phyloP scores from a whole-genome alignment of 2,113 vertebrate species.

The Entelurus aequoreus region DNA sequence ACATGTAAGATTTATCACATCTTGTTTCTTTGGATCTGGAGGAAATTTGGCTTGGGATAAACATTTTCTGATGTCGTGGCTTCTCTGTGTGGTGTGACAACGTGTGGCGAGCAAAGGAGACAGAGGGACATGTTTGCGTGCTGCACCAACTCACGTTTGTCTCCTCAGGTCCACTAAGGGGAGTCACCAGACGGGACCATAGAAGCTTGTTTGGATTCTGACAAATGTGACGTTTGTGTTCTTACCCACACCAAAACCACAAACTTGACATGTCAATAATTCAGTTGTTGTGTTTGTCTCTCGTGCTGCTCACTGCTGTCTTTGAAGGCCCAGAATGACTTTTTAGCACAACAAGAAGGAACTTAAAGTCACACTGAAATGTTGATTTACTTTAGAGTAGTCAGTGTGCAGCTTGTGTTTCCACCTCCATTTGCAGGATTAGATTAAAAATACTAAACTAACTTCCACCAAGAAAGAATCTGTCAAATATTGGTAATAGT shows the following conservation, averaged over 20 bases:
- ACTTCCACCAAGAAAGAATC: no score
- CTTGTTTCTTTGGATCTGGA: not conserved
- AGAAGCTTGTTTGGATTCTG: constrained; percentile 6
- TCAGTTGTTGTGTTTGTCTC: constrained; percentile 45
- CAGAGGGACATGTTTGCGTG: constrained; percentile 8
- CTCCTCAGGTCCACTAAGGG: constrained; percentile 7
- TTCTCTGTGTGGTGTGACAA: constrained; percentile 6
- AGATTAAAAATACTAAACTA: no score
- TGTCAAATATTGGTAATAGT: no score
- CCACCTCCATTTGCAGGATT: no score
- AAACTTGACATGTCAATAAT: constrained; percentile 53
- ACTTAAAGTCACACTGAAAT: no score
- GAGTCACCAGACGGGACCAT: constrained; percentile 2
- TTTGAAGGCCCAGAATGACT: constrained; percentile 43
- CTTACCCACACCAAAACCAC: constrained; percentile 38
- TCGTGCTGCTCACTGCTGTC: constrained; percentile 38
- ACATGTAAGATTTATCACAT: not conserved
- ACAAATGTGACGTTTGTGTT: constrained; percentile 19
- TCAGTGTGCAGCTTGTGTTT: no score
- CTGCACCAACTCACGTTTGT: constrained; percentile 4
- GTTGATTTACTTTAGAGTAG: no score
- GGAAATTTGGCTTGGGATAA: not conserved
- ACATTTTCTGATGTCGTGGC: no score
- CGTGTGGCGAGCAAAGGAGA: constrained; percentile 3
- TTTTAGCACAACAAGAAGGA: no score